Base-by-base conservation (phyloP, 2,113 vertebrate genomes). In the Otis tarda region DNA sequence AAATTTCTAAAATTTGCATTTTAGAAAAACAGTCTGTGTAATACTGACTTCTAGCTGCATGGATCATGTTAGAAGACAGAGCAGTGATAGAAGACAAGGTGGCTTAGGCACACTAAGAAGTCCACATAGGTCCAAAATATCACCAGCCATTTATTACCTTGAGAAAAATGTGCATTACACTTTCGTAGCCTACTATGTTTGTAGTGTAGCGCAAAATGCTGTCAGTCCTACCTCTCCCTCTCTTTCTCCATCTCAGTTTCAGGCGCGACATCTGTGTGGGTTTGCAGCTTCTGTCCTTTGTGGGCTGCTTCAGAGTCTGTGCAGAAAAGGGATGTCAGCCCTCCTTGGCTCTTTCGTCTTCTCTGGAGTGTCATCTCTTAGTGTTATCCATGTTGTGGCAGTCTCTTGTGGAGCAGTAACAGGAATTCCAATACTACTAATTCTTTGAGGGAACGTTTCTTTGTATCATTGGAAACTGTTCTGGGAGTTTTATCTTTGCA, bases 191-290 rank as follows among this genome's bases (percentile, higher is more conserved):
- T 25, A 15, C 4, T 52, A 3, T 30, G n/a, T 61, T 57, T 65
- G n/a, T 23, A 65, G 45, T 52, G 20, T 27, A 83, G 50, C 30
- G 75, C 30, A 75, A 75, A 87, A 47, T 0, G 0, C 12, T 74
- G 35, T 41, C 60, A 56, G 6, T 27, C 31, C 19, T 15, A 6
- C 49, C 11, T 71, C 19, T 69, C 19, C 9, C 20, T 61, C 31
- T 74, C 25, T 67, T 60, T 73, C 31, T 64, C 12, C 6, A 22
- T 4, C 23, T 68, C 2, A 5, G 23, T 64, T 69, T 55, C 18
- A 49, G 31, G 47, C 21, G 75, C 17, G 6, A 9, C 8, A 81
- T 45, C 43, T 81, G n/a, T 0, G 0, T 74, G 28, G 14, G 4
- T 74, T 79, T 82, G 20, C 10, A 60, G 14, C 22, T 86, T 70